These are phyloP conservation scores for Mormyrops attenuatus DNA, from an alignment of 2,797 vertebrate genomes.

Conservation along the genomic window DNA sequence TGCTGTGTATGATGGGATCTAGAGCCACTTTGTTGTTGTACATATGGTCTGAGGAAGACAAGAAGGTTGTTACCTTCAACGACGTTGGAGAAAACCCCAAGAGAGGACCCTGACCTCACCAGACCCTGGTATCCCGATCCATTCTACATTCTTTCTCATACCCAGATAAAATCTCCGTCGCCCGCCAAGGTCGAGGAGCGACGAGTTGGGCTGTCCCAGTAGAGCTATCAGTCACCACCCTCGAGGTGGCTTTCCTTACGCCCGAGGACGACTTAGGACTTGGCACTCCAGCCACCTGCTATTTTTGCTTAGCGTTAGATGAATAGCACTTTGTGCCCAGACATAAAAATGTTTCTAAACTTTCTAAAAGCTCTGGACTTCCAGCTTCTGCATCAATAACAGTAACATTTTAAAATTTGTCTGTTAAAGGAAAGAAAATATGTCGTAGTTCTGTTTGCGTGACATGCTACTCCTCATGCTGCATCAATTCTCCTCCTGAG, in stretches of 20 bases:
- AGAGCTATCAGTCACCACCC: conserved; percentile 23
- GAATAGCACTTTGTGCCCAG: conserved; percentile 37
- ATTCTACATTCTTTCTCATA: conserved; percentile 7
- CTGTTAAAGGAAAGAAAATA: not conserved
- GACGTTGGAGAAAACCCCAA: not conserved
- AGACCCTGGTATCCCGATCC: conserved; percentile 3
- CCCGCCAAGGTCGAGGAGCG: not conserved
- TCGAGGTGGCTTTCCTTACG: conserved; percentile 24
- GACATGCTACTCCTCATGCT: not conserved
- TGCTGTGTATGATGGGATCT: conserved; percentile 27
- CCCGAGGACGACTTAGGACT: conserved; percentile 24
- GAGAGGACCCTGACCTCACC: not conserved
- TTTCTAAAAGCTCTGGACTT: not conserved
- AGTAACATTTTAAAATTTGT: not conserved
- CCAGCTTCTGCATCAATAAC: conserved; percentile 12
- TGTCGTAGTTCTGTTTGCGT: not conserved
- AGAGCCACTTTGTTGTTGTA: not conserved
- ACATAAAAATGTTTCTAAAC: not conserved
- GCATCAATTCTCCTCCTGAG: not conserved
- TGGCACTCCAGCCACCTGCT: conserved; percentile 1
- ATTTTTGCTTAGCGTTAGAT: conserved; percentile 24
- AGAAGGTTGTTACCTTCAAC: not conserved
- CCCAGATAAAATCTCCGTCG: not conserved
- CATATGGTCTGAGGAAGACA: not conserved
- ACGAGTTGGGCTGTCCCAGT: not conserved